Evolutionary conservation across 2,113 vertebrate species (phyloP).

Genomic region (Pholis gunnellus): DNA sequence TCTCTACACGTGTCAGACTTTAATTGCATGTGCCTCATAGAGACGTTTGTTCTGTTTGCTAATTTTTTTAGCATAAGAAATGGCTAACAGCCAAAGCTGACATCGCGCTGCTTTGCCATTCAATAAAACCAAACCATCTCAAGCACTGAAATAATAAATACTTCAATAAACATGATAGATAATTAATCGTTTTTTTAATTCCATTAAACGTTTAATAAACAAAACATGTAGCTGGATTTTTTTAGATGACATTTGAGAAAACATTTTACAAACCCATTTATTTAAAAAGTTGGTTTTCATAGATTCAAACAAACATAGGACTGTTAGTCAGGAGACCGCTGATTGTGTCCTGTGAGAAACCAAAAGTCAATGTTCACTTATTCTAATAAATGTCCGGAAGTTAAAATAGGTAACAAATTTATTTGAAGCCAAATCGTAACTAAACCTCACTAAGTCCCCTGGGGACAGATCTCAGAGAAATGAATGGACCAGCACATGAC

Average conservation of each 20-base stretch:
- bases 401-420: neutral
- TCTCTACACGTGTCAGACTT: slow-evolving; percentile 1
- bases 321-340: neutral
- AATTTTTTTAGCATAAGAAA: neutral
- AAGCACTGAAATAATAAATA: neutral
- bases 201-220: too few species aligned
- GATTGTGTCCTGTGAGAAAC: neutral
- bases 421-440: neutral
- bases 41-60: neutral
- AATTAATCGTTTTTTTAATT: too few species aligned
- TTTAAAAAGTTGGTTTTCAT: too few species aligned
- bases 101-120: neutral
- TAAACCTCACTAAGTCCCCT: neutral
- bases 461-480: slow-evolving; percentile 4
- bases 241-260: too few species aligned
- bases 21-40: slow-evolving; percentile 10
- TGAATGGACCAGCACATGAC: slow-evolving; percentile 3
- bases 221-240: too few species aligned
- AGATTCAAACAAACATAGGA: neutral
- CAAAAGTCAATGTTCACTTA: neutral
- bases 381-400: neutral
- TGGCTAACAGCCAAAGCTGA: neutral
- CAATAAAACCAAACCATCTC: neutral
- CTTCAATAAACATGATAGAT: too few species aligned
- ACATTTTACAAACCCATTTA: too few species aligned